Conservation (phyloP, 37 sponge, comb jelly and placozoan genomes). For the Geodia barretti region DNA sequence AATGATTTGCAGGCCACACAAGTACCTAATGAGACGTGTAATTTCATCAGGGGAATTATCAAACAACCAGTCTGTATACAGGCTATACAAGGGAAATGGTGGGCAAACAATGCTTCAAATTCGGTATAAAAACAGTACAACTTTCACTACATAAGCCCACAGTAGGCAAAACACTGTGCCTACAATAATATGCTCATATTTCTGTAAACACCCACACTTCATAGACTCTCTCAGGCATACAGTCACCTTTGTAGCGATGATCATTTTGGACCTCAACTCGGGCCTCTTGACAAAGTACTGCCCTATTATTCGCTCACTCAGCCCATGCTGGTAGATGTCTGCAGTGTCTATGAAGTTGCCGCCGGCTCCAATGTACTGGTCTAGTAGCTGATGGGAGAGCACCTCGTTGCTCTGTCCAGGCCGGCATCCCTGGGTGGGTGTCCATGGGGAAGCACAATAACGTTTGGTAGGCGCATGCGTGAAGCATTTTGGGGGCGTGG, state of each 20-base stretch:
- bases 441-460: neutral
- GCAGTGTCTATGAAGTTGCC: constrained; percentile 97
- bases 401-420: constrained; percentile 88
- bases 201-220: too few species aligned
- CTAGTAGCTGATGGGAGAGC: constrained; percentile 63
- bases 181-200: too few species aligned
- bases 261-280: constrained; percentile 11
- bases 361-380: constrained; percentile 78
- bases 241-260: constrained; percentile 33
- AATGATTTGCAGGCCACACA: too few species aligned
- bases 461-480: neutral
- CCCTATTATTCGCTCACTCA: constrained; percentile 83
- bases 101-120: too few species aligned
- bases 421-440: constrained; percentile 26
- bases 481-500: neutral
- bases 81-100: too few species aligned
- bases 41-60: too few species aligned
- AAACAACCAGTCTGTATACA: too few species aligned
- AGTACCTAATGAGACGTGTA: too few species aligned
- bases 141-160: too few species aligned
- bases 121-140: too few species aligned
- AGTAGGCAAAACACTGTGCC: too few species aligned
- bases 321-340: constrained; percentile 81
- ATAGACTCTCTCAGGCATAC: too few species aligned
- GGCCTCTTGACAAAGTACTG: constrained; percentile 23